Base-by-base conservation (phyloP, 2,888 invertebrate species). In the Monopis laevigella region DNA sequence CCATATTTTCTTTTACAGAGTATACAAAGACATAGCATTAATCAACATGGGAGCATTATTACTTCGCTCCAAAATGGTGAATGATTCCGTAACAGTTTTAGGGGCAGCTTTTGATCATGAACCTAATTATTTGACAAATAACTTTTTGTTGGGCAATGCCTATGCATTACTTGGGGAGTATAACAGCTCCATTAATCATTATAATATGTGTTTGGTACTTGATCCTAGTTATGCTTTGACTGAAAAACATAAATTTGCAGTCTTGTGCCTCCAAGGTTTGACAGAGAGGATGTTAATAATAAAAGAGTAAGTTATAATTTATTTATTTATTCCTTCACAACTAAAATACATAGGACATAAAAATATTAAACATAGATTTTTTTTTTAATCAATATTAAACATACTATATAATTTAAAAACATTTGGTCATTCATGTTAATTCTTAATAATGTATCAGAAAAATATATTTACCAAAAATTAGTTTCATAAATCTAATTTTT, bases 31-130 rank as follows among this genome's bases (percentile, higher is more conserved):
- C 59, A 84, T 92, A 39, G 87, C 91, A 0, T 69, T 92, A 24
- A 74, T 90, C 41, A 89, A 87, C 55, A 69, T 92, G 56, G 92
- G 90, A 0, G 86, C 88, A 30, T 82, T 91, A 48, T 72, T 93
- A 10, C 90, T 90, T 53, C 84, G 88, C 34, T 84, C 87, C 36
- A 78, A 81, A 46, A 82, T 83, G 51, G 84, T 86, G 1, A 85
- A 86, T 45, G 92, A 92, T 62, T 92, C 92, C 1, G 84, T 87
- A 1, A 83, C 88, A 45, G 81, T 92, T 34, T 74, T 92, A 1
- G 86, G 86, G 51, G 87, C 88, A 11, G 89, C 92, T 0, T 81
- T 89, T 8, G 89, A 90, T 55, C 87, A 90, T 52, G 85, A 87
- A 30, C 86, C 87, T 1, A 69, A 77, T 12, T 82, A 83, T 51